Base-by-base conservation (phyloP, 1,140 invertebrate species). In the Heliconius eleuchia region DNA sequence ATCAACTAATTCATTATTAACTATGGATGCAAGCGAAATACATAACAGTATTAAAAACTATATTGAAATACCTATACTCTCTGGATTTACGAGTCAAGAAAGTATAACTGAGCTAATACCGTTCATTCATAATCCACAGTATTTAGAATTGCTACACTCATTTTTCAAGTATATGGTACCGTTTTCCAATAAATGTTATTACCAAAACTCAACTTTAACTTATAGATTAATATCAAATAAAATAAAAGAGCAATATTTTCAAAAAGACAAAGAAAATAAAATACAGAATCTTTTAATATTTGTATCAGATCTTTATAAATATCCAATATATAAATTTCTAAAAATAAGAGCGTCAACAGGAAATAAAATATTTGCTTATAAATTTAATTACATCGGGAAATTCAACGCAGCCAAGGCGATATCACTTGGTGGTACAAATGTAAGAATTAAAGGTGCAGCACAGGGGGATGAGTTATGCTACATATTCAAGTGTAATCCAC, bases 401-500 rank as follows among this genome's bases (percentile, higher is more conserved):
- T 87, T 93, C 73, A 94, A 90, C 81, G 85, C 84, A 3, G 84
- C 89, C 9, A 92, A 89, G 83, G 80, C 85, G 1, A 92, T 85
- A 42, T 88, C 92, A 7, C 4, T 90, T 19, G 82, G 80, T 34
- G 85, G 83, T 19, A 30, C 81, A 2, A 85, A 84, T 23, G 39
- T 76, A 7, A 84, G 80, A 83, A 78, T 93, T 46, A 91, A 89
- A 83, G 92, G 92, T 30, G 85, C 89, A 19, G 84, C 92, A 18
- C 88, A 86, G 30, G 92, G 92, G 71, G 92, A 94, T 72, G 92
- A 94, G 85, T 84, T 91, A 83, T 94, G 92, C 77, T 94, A 94
- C 77, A 79, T 94, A 34, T 82, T 92, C 11, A 92, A 86, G 82
- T 94, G 92, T 84, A 87, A 92, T 72, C 91, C 92, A 9, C 82